Evolutionary conservation across 2,113 vertebrate species (phyloP).

Genomic region (Melierax canorus): DNA sequence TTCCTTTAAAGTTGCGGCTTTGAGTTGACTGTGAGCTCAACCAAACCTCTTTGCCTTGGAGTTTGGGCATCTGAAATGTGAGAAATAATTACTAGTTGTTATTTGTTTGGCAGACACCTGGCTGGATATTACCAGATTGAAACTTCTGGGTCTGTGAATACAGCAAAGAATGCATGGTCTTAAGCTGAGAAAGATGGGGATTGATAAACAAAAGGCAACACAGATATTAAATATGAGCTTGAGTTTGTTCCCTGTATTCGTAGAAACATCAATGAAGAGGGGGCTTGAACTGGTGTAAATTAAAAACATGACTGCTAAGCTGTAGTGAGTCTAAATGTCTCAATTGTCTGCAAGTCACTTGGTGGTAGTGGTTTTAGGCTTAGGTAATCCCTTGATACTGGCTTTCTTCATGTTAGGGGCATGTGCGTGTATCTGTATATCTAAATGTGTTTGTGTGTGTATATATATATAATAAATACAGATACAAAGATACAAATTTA

Average conservation of each 20-base stretch:
- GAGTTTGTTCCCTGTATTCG: background rate
- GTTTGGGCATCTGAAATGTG: background rate
- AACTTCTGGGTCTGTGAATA: background rate
- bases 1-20: background rate
- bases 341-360: background rate
- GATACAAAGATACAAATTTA: background rate
- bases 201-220: background rate
- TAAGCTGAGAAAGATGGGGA: background rate
- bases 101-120: background rate
- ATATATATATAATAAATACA: background rate
- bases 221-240: background rate
- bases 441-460: background rate
- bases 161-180: background rate
- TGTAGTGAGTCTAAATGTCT: background rate
- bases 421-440: background rate
- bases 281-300: background rate
- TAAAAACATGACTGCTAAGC: background rate
- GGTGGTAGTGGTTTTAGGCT: background rate
- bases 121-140: background rate
- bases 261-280: background rate
- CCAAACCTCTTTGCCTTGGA: background rate
- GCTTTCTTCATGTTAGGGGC: background rate
- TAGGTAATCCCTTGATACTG: background rate
- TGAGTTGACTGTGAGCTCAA: background rate
- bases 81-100: background rate